phyloP scores from a whole-genome alignment of 2,113 vertebrate genomes.

The Chauna torquata region DNA sequence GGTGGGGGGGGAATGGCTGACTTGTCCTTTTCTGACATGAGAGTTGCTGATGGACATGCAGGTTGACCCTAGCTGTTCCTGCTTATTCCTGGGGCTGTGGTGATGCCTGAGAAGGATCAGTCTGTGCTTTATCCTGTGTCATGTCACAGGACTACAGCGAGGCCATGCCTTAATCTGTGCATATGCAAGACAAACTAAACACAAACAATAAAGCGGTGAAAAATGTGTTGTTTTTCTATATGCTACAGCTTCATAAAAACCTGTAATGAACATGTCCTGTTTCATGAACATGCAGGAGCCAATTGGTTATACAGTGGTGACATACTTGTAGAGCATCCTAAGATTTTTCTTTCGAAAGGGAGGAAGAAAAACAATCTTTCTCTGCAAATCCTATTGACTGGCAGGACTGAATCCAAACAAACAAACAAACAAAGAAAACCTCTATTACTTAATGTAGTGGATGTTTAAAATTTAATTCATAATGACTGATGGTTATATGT shows the following conservation, averaged over 20 bases:
- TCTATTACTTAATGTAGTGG: neutral
- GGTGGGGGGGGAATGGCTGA: neutral
- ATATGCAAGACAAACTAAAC: neutral
- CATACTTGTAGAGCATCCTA: neutral
- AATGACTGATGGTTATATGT: neutral
- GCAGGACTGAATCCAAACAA: neutral
- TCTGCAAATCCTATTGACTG: neutral
- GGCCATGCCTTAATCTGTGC: neutral
- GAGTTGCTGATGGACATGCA: neutral
- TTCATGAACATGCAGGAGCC: neutral
- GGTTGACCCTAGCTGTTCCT: neutral
- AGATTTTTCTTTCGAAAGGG: neutral
- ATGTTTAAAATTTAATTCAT: neutral
- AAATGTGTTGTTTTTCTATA: neutral
- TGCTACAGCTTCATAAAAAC: neutral
- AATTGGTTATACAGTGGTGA: neutral
- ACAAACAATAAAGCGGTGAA: neutral
- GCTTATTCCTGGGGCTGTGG: neutral
- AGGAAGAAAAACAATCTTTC: neutral
- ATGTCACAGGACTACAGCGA: accelerated
- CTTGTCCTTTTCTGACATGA: neutral
- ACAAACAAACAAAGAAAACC: neutral
- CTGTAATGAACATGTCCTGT: neutral
- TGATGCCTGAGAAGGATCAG: neutral
- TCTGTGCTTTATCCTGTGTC: neutral